Conservation (phyloP, 2,797 vertebrate genomes). For the Sarcoramphus papa region DNA sequence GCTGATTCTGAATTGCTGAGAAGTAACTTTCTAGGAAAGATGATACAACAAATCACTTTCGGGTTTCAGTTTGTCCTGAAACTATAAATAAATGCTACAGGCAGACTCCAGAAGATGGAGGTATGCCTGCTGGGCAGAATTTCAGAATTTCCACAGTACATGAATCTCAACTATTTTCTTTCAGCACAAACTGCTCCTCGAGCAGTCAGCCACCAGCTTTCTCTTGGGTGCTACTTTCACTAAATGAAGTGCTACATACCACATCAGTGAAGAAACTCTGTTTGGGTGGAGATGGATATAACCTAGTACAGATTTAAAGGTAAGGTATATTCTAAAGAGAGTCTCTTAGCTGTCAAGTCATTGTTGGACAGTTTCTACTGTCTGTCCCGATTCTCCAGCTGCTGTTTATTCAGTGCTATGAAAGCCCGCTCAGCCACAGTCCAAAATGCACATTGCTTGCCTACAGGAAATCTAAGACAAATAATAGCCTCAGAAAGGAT, state of each 20-base stretch:
- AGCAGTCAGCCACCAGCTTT: not conserved
- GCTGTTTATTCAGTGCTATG: slow-evolving; percentile 17
- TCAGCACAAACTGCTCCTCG: not conserved
- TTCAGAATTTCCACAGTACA: not conserved
- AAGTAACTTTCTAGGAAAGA: not conserved
- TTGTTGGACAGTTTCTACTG: not conserved
- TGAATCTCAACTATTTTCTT: not conserved
- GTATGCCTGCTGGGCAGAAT: not conserved
- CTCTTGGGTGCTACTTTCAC: not conserved
- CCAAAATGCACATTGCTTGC: slow-evolving; percentile 44
- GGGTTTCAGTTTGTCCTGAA: not conserved
- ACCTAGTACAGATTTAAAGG: not conserved
- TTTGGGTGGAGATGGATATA: not conserved
- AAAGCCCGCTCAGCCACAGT: slow-evolving; percentile 24
- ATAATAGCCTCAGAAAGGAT: slow-evolving; percentile 40
- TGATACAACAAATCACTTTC: not conserved
- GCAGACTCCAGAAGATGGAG: not conserved
- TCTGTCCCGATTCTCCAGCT: not conserved
- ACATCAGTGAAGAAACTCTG: not conserved
- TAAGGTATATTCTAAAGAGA: not conserved
- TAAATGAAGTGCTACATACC: not conserved
- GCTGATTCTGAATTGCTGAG: not conserved
- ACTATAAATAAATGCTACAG: not conserved
- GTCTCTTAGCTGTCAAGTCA: not conserved
- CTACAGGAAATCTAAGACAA: slow-evolving; percentile 67